These are phyloP conservation scores for Agriopis leucophaearia DNA, from an alignment of 2,888 invertebrate genomes.

Conservation along the genomic window DNA sequence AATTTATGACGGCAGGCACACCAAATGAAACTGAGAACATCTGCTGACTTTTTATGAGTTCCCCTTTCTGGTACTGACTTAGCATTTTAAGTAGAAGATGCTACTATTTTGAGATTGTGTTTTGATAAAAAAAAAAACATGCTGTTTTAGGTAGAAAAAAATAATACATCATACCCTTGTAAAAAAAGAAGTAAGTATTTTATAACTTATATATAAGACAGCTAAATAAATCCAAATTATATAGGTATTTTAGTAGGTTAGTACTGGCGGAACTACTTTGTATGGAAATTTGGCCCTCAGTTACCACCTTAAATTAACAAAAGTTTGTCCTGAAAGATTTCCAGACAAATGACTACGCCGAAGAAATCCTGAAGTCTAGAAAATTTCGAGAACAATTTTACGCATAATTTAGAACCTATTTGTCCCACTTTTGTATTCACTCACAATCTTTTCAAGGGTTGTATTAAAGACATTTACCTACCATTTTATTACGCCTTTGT, in stretches of 20 bases:
- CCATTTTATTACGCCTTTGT: constrained; percentile 12
- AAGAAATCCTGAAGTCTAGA: not conserved
- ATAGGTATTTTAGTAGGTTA: not conserved
- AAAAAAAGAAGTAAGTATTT: too few relatives aligned
- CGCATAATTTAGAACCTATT: constrained; percentile 19
- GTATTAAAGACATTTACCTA: constrained; percentile 5
- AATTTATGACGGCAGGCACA: constrained; percentile 34
- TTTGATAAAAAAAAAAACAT: not conserved
- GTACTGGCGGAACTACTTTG: not conserved
- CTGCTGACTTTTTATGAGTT: constrained; percentile 42
- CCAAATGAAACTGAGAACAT: constrained; percentile 38
- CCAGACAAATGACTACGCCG: constrained; percentile 1
- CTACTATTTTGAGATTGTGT: constrained; percentile 25
- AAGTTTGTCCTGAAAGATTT: not conserved
- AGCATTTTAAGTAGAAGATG: constrained; percentile 38
- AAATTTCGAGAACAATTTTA: constrained; percentile 9
- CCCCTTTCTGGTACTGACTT: constrained; percentile 33
- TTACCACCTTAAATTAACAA: not conserved
- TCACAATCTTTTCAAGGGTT: constrained; percentile 10
- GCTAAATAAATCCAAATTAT: too few relatives aligned
- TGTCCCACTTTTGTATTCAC: constrained; percentile 16
- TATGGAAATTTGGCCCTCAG: not conserved
- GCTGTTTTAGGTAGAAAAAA: not conserved
- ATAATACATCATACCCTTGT: too few relatives aligned
- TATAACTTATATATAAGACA: too few relatives aligned